Percentiles rank a stretch among this genome's conserved stretches.
phyloP scores from a whole-genome alignment of 1,140 invertebrate genomes.

The Drosophila novamexicana region DNA sequence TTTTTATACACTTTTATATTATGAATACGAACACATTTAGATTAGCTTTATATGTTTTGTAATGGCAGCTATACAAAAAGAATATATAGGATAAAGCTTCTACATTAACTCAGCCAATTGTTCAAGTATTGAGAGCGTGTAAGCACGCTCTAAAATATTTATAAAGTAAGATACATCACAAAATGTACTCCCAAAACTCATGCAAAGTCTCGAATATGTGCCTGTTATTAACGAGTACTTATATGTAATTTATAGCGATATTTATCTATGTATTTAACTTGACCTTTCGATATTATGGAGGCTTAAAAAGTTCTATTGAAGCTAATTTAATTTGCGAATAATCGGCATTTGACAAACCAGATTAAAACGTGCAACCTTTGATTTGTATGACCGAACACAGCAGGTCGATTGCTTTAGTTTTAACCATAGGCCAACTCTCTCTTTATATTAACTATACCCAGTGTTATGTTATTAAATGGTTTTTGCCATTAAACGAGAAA shows the following conservation, averaged over 20 bases:
- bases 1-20: slow-evolving; percentile 69
- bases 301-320: slow-evolving; percentile 10
- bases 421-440: slow-evolving; percentile 37
- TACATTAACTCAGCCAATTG: slow-evolving; percentile 63
- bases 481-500: slow-evolving; percentile 49
- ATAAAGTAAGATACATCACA: slow-evolving; percentile 23
- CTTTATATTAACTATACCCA: slow-evolving; percentile 40
- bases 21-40: slow-evolving; percentile 47
- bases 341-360: not conserved
- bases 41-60: slow-evolving; percentile 66
- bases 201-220: slow-evolving; percentile 51
- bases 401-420: slow-evolving; percentile 19
- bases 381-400: not conserved
- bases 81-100: slow-evolving; percentile 52
- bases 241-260: slow-evolving; percentile 6
- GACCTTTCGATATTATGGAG: not conserved
- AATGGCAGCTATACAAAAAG: slow-evolving; percentile 41
- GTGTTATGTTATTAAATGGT: slow-evolving; percentile 66
- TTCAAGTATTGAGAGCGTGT: slow-evolving; percentile 70
- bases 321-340: slow-evolving; percentile 9
- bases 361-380: not conserved
- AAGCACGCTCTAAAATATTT: slow-evolving; percentile 59
- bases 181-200: slow-evolving; percentile 43
- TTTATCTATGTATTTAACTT: slow-evolving; percentile 5
- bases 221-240: slow-evolving; percentile 35